Base-by-base conservation (phyloP, 2,888 invertebrate genomes). In the Cremastinae sp. region DNA sequence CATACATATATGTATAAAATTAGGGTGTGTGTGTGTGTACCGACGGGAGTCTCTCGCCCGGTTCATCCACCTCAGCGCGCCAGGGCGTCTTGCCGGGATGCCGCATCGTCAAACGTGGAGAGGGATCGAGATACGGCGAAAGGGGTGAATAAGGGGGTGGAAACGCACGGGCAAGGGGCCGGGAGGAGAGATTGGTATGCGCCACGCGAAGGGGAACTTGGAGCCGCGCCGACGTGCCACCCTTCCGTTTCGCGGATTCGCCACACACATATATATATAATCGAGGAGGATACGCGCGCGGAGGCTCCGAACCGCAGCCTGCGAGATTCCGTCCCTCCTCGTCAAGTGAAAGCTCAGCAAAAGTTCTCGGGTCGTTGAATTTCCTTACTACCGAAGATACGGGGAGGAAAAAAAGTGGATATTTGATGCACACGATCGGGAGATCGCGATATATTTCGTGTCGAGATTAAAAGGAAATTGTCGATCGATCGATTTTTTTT, bases 21-120 rank as follows among this genome's bases (percentile, higher is more conserved):
- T 49, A 7, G 22, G 49, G 45, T 22, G 28, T 49, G 56, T 49
- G 56, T 49, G 38, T 28, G 49, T 12, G 34, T 20, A 47, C 49
- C 64, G 34, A 56, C 65, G 74, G 69, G 68, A 77, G 74, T 69
- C 66, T 58, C 80, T 79, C 78, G 82, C 80, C 79, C 81, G 82
- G 85, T 85, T 86, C 86, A 85, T 84, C 84, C 85, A 85, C 84
- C 85, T 84, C 81, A 65, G 69, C 73, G 65, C 73, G 73, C 73
- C 76, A 61, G 76, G 73, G 73, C 73, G 76, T 77, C 76, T 77
- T 77, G 76, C 73, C 70, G 73, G 76, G 76, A 74, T 74, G 65
- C 76, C 73, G 76, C 73, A 77, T 61, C 76, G 73, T 61, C 43
- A 47, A 73, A 68, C 64, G 68, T 47, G 58, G 51, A 51, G 49